Conservation (phyloP, 2,113 vertebrate species). For the Pterocles burchelli region DNA sequence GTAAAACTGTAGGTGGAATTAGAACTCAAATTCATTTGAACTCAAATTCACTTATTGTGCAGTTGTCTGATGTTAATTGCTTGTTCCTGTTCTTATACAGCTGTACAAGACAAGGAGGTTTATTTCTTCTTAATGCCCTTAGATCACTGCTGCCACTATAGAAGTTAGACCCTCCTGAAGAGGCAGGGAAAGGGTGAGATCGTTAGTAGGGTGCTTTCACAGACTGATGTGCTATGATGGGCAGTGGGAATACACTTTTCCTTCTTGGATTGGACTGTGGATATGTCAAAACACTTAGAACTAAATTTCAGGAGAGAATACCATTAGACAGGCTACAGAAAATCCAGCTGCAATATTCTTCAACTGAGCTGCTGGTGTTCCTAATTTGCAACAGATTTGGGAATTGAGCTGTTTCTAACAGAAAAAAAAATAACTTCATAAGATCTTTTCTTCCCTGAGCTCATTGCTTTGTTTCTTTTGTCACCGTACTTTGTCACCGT, state of each 20-base stretch:
- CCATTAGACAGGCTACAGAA: not conserved
- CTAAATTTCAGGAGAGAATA: not conserved
- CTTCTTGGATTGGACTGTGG: not conserved
- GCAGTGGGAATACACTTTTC: not conserved
- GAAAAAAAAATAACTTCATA: rapidly evolving
- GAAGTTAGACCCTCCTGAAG: not conserved
- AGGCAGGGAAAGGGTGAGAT: not conserved
- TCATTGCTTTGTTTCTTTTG: not conserved
- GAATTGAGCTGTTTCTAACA: not conserved
- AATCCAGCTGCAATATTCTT: not conserved
- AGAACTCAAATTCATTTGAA: not conserved
- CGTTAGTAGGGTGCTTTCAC: not conserved
- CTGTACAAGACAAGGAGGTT: not conserved
- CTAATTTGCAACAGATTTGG: not conserved
- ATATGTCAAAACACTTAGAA: not conserved
- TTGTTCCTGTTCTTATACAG: not conserved
- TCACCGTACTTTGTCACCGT: not conserved
- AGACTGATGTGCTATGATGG: not conserved
- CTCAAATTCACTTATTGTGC: not conserved
- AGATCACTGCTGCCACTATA: not conserved
- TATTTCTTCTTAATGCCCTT: not conserved
- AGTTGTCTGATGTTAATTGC: not conserved
- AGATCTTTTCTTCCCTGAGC: not conserved
- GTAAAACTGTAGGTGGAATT: not conserved
- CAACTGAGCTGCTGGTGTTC: not conserved